Percentiles rank a stretch among this genome's conserved stretches.
Evolutionary conservation across 1,140 invertebrate species (phyloP).

Genomic region (Acromyrmex echinatior): DNA sequence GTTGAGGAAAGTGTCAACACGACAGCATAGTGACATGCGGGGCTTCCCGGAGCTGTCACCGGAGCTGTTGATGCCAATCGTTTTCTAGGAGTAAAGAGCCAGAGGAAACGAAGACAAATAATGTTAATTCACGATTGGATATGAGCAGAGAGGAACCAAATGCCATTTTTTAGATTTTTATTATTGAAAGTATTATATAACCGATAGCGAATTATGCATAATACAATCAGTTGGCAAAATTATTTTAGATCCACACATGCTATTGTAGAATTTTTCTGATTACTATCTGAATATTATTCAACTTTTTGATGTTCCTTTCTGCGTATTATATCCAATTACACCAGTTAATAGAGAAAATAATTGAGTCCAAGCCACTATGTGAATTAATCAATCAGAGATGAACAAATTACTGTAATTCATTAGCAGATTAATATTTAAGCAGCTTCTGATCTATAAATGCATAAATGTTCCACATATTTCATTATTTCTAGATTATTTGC

Average conservation of each 20-base stretch:
- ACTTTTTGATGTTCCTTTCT: constrained; percentile 1
- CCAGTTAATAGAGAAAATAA: not conserved
- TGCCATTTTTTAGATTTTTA: not conserved
- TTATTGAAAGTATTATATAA: not conserved
- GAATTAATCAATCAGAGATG: not conserved
- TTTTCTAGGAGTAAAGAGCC: constrained; percentile 35
- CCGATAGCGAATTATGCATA: not conserved
- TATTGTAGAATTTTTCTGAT: not conserved
- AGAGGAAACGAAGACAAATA: constrained; percentile 20
- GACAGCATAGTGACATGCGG: constrained; percentile 53
- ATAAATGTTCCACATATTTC: not conserved
- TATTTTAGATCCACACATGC: constrained; percentile 1
- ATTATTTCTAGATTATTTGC: not conserved
- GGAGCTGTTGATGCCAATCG: not conserved
- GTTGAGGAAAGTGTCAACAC: not conserved
- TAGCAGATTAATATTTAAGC: constrained; percentile 15
- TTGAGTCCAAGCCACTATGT: not conserved
- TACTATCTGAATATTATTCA: not conserved
- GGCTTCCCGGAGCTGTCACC: not conserved
- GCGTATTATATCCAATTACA: constrained; percentile 19
- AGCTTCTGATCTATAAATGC: not conserved
- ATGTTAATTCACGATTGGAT: not conserved
- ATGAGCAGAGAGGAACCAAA: not conserved
- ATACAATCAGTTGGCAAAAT: not conserved
- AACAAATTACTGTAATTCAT: not conserved